Percentiles rank a stretch among this genome's conserved stretches.
These are phyloP conservation scores for Abrostola tripartita DNA, from an alignment of 2,888 invertebrate genomes.

Conservation along the genomic window DNA sequence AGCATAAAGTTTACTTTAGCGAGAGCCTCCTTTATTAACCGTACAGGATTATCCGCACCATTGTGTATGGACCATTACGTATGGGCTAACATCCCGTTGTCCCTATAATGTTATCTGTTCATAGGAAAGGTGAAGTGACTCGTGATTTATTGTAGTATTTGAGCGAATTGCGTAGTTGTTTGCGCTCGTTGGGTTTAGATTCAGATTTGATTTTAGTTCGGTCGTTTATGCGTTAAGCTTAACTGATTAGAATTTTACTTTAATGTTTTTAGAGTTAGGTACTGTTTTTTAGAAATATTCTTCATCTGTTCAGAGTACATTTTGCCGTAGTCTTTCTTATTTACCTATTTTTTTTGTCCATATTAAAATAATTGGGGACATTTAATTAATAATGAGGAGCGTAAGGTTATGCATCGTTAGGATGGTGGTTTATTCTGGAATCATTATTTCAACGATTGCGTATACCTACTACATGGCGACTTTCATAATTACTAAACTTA, in stretches of 20 bases:
- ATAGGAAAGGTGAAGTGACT: conserved; percentile 29
- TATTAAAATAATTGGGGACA: too few relatives aligned
- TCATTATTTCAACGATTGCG: too few relatives aligned
- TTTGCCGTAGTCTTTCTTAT: too few relatives aligned
- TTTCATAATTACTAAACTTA: too few relatives aligned
- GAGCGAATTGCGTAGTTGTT: conserved; percentile 3
- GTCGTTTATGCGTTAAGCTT: not conserved
- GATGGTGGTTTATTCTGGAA: too few relatives aligned
- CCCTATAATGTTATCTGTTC: conserved; percentile 47
- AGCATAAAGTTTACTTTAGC: conserved; percentile 59
- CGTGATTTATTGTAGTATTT: conserved; percentile 36
- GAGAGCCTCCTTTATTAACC: conserved; percentile 69
- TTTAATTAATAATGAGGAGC: too few relatives aligned
- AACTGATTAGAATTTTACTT: not conserved
- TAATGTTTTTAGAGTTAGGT: too few relatives aligned
- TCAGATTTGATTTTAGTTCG: conserved; percentile 2
- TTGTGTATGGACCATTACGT: conserved; percentile 63
- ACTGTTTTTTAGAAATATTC: too few relatives aligned
- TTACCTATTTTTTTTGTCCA: too few relatives aligned
- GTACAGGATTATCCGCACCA: conserved; percentile 64
- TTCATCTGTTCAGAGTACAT: too few relatives aligned
- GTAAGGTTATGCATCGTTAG: too few relatives aligned
- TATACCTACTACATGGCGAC: too few relatives aligned
- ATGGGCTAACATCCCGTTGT: conserved; percentile 45
- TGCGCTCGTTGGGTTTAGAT: not conserved